These are phyloP conservation scores for Eurytoma californica DNA, from an alignment of 2,888 invertebrate species.

Conservation along the genomic window DNA sequence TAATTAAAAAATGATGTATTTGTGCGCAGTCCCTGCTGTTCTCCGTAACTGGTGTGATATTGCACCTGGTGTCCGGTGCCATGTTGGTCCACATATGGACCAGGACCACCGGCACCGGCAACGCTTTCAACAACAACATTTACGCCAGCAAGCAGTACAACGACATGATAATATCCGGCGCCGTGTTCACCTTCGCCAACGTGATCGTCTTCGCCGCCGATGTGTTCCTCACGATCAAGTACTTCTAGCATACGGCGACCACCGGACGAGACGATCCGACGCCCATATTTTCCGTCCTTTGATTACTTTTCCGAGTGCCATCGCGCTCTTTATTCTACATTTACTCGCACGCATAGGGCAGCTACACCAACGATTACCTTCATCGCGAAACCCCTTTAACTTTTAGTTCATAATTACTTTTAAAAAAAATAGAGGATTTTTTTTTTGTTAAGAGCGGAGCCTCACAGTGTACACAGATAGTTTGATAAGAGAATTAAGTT, in stretches of 20 bases:
- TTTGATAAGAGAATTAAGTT: no score
- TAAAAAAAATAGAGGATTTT: not conserved
- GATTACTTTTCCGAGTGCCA: not conserved
- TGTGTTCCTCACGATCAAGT: conserved; percentile 79
- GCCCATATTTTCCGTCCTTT: not conserved
- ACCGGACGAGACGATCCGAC: not conserved
- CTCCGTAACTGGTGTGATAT: conserved; percentile 79
- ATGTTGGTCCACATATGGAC: conserved; percentile 78
- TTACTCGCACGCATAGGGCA: not conserved
- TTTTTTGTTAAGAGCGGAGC: no score
- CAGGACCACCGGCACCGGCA: conserved; percentile 66
- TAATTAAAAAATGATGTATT: no score
- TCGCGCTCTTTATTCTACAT: not conserved
- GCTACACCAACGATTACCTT: no score
- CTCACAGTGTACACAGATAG: no score
- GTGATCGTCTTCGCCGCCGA: conserved; percentile 80
- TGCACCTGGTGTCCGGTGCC: conserved; percentile 81
- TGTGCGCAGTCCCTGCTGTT: conserved; percentile 77
- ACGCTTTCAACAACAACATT: conserved; percentile 75
- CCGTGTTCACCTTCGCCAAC: conserved; percentile 80
- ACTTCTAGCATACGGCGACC: conserved; percentile 58
- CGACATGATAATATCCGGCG: conserved; percentile 81
- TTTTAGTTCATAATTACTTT: no score
- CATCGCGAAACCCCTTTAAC: not conserved
- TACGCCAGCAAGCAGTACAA: conserved; percentile 82